A percentile compares a stretch with the other conserved stretches of the same genome.
Evolutionary conservation across 2,113 vertebrate genomes (phyloP).

Genomic region (Bos taurus): DNA sequence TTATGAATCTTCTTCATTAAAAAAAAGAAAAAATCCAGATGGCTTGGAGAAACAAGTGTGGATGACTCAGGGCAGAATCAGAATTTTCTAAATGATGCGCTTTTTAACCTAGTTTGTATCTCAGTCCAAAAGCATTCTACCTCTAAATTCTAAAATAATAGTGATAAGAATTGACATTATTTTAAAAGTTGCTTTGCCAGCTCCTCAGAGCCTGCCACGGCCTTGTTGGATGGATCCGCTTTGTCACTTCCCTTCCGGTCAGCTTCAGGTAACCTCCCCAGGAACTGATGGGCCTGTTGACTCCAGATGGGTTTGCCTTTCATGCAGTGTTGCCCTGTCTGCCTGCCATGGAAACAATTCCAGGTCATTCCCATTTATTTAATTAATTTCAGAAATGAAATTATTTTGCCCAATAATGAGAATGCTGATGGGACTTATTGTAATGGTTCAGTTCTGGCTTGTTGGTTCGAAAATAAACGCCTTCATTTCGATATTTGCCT

Average conservation of each 20-base stretch:
- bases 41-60: neutral
- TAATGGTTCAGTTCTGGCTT: constrained; percentile 81
- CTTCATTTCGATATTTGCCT: constrained; percentile 81
- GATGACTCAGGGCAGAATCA: neutral
- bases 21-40: neutral
- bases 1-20: neutral
- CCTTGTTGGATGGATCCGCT: neutral
- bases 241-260: constrained; percentile 4
- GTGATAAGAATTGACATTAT: neutral
- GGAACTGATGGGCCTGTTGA: neutral
- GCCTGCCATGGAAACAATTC: constrained; percentile 32
- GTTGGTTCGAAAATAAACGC: constrained; percentile 81
- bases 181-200: neutral
- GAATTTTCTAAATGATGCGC: neutral
- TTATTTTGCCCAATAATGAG: constrained; percentile 78
- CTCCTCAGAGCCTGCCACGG: neutral
- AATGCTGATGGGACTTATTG: constrained; percentile 79
- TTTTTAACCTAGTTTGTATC: neutral
- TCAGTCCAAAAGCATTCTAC: neutral
- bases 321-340: constrained; percentile 59
- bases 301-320: constrained; percentile 74
- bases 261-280: neutral
- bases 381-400: constrained; percentile 74
- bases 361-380: constrained; percentile 70
- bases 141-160: neutral